Base-by-base conservation (phyloP, 2,888 invertebrate species). In the Neria commutata region DNA sequence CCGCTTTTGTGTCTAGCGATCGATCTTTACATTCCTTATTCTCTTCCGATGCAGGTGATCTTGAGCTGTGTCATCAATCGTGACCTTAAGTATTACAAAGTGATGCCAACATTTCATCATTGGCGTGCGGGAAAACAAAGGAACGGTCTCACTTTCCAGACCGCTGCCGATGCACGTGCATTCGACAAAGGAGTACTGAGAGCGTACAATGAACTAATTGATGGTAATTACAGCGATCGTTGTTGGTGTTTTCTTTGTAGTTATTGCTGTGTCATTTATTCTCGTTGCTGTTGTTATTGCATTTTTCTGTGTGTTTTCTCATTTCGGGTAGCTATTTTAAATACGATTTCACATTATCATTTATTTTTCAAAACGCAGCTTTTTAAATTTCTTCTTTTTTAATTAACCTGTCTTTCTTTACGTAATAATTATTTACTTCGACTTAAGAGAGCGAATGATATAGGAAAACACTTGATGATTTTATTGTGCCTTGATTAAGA, bases 41-140 rank as follows among this genome's bases (percentile, higher is more conserved):
- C 11, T 29, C 29, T 37, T n/a, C 3, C 4, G 14, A 77, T 79
- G 3, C 83, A 96, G 95, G 91, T 92, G 77, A 94, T 97, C 68
- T 86, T 97, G 69, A 93, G 94, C 83, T 97, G 96, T 86, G 91
- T 91, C 53, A 92, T 97, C 80, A 95, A 95, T 83, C 93, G 94
- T 81, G 96, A 97, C 83, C 93, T 97, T 83, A 92, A 94, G 81
- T 97, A 97, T 86, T 94, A 94, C 84, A 95, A 94, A 86, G 95
- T 96, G 75, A 97, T 96, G 92, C 97, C 98, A 29, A 96, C 96
- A 47, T 98, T 98, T 86, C 96, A 97, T 85, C 97, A 97, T 83
- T 98, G 97, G 97, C 91, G 91, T 79, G 95, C 95, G 19, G 96
- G 94, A 59, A 94, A 95, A 83, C 94, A 94, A 83, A 90, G 93